A percentile compares a stretch with the other conserved stretches of the same genome.
Evolutionary conservation across 2,797 vertebrate species (phyloP).

Genomic region (Sebastes reedi): DNA sequence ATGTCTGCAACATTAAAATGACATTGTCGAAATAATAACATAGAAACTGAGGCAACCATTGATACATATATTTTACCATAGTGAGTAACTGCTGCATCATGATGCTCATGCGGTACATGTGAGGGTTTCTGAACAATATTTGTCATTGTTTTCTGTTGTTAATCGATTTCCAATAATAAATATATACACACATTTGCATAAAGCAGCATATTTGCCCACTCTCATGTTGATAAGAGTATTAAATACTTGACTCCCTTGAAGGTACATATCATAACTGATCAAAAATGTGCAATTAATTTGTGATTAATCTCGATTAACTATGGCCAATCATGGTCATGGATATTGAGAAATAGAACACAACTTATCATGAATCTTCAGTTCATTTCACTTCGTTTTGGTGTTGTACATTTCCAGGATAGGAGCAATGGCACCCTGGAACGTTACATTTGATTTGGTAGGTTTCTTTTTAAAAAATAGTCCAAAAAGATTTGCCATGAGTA

Average conservation of each 20-base stretch:
- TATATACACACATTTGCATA: no score
- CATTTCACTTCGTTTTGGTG: background rate
- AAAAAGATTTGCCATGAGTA: background rate
- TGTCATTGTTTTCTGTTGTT: no score
- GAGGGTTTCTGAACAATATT: no score
- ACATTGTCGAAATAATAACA: background rate
- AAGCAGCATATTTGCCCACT: background rate
- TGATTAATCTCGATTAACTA: background rate
- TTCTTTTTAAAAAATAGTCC: background rate
- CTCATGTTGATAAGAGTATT: background rate
- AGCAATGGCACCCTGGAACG: background rate
- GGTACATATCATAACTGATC: background rate
- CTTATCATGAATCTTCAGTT: background rate
- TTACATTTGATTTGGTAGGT: background rate
- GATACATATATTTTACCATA: background rate
- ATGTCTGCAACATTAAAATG: background rate
- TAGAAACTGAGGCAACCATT: background rate
- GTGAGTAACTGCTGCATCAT: background rate
- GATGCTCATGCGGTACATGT: accelerated
- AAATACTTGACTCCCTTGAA: background rate
- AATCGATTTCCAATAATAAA: no score
- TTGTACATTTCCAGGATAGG: background rate
- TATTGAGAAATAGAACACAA: background rate
- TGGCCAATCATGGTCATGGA: background rate
- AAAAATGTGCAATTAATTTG: background rate